These are phyloP conservation scores for Esox lucius DNA, from an alignment of 2,797 vertebrate species.

Conservation along the genomic window DNA sequence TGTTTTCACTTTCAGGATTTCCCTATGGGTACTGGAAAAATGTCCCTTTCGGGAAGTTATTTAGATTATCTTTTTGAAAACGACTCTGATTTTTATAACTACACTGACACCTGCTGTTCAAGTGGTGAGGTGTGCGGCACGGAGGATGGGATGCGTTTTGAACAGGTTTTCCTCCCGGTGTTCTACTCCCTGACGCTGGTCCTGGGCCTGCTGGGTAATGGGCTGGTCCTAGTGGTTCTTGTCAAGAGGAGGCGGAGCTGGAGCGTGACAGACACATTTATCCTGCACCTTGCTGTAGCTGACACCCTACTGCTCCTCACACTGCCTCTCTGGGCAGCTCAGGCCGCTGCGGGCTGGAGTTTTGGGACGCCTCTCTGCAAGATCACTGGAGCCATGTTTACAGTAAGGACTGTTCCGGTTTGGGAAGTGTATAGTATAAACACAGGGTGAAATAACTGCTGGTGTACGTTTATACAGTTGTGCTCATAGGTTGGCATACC, in stretches of 20 bases:
- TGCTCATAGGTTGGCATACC: no score
- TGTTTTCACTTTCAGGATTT: no score
- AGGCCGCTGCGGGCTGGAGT: slow-evolving; percentile 71
- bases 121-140: slow-evolving; percentile 56
- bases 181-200: slow-evolving; percentile 74
- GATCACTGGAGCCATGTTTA: slow-evolving; percentile 78
- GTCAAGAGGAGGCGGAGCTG: slow-evolving; percentile 60
- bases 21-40: background rate
- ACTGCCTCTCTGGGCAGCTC: slow-evolving; percentile 77
- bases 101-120: slow-evolving; percentile 18
- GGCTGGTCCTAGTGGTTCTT: slow-evolving; percentile 72
- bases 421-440: background rate
- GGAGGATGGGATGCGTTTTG: slow-evolving; percentile 57
- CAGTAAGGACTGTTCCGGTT: slow-evolving; percentile 58
- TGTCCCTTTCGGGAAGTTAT: no score
- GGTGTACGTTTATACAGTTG: no score
- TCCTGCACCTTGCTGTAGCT: slow-evolving; percentile 78
- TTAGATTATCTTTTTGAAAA: slow-evolving; percentile 14
- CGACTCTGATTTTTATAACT: slow-evolving; percentile 19
- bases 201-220: slow-evolving; percentile 79
- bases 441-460: no score
- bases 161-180: slow-evolving; percentile 70
- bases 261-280: slow-evolving; percentile 82
- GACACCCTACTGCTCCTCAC: slow-evolving; percentile 81
- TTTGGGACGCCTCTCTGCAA: slow-evolving; percentile 80